phyloP scores from a whole-genome alignment of 2,797 vertebrate species.

The Pseudopleuronectes americanus region DNA sequence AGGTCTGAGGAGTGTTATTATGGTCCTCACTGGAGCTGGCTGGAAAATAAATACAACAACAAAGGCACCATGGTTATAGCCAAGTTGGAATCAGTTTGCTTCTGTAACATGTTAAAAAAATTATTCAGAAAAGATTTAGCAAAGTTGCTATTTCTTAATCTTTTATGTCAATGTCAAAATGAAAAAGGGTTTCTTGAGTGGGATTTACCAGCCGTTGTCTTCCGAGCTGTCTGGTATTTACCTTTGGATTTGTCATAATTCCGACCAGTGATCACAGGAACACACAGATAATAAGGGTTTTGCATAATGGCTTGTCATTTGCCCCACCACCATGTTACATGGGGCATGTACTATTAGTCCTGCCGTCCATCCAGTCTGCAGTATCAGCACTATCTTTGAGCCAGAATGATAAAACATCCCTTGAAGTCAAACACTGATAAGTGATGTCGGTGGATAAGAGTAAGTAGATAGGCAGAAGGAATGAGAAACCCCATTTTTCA shows the following conservation, averaged over 20 bases:
- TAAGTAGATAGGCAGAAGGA: conserved; percentile 50
- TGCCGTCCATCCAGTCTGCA: conserved; percentile 42
- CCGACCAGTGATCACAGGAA: conserved; percentile 22
- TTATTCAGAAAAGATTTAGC: background rate
- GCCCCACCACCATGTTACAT: conserved; percentile 45
- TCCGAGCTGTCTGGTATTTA: conserved; percentile 24
- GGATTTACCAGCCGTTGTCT: conserved; percentile 1
- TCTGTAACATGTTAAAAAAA: background rate
- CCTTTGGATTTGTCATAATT: conserved; percentile 12
- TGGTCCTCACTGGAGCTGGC: background rate
- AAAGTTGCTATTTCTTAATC: background rate
- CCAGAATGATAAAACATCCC: conserved; percentile 64
- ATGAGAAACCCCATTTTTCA: conserved; percentile 64
- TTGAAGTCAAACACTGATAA: conserved; percentile 75
- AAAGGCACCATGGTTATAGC: background rate
- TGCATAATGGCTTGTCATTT: conserved; percentile 48
- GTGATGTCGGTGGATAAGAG: conserved; percentile 66
- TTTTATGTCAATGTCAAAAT: background rate
- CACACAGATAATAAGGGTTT: conserved; percentile 23
- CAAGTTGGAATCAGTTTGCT: background rate
- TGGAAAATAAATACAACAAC: background rate
- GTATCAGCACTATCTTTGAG: conserved; percentile 61
- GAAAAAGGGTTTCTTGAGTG: background rate
- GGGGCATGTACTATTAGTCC: conserved; percentile 52
- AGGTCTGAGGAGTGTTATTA: background rate